Conservation (phyloP, 2,797 vertebrate genomes). For the Merluccius polli region DNA sequence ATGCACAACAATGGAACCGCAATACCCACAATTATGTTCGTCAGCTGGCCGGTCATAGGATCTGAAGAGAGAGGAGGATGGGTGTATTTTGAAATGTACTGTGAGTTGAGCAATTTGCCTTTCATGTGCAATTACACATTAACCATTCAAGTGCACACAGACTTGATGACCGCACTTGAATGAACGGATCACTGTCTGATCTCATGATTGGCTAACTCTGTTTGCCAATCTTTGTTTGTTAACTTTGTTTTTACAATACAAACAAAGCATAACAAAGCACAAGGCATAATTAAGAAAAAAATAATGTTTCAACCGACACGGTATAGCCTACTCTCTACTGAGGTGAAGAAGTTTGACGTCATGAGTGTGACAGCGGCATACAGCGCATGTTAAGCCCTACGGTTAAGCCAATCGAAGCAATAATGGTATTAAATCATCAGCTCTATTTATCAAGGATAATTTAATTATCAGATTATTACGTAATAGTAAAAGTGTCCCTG, state of each 20-base stretch:
- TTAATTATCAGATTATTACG: not conserved
- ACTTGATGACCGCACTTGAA: not conserved
- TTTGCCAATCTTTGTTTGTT: too few species aligned
- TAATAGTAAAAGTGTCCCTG: too few species aligned
- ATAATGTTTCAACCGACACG: too few species aligned
- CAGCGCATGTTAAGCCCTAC: not conserved
- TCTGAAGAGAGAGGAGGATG: slow-evolving; percentile 40
- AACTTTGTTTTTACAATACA: too few species aligned
- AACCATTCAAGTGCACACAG: not conserved
- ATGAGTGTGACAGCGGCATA: not conserved
- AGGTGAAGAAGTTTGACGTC: not conserved
- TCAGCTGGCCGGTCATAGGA: slow-evolving; percentile 46
- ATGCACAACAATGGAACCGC: slow-evolving; percentile 51
- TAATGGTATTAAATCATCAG: not conserved
- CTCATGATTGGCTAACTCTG: not conserved
- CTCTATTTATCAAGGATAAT: not conserved
- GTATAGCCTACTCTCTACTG: too few species aligned
- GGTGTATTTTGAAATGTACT: not conserved
- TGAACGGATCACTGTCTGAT: not conserved
- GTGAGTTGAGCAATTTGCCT: not conserved
- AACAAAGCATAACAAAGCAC: too few species aligned
- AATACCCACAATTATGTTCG: slow-evolving; percentile 44
- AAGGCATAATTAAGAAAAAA: too few species aligned
- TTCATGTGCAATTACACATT: not conserved
- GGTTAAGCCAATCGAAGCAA: not conserved